phyloP scores from a whole-genome alignment of 1,140 invertebrate species.

The Myzus persicae region DNA sequence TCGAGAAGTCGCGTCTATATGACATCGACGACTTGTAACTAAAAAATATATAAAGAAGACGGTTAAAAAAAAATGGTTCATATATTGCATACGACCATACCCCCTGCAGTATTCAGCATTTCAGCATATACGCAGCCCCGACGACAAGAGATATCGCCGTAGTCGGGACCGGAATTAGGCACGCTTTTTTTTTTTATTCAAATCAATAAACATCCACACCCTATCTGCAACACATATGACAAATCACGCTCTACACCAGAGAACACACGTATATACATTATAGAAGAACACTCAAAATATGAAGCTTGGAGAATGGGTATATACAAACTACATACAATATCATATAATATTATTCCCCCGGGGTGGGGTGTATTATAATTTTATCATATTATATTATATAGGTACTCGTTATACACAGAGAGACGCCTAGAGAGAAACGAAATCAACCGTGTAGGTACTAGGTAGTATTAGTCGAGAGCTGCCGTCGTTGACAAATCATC shows the following conservation, averaged over 20 bases:
- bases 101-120: background rate
- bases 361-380: too few relatives aligned
- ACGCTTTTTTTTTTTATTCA: background rate
- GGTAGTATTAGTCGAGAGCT: background rate
- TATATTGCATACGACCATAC: background rate
- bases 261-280: background rate
- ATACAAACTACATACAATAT: background rate
- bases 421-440: background rate
- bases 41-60: background rate
- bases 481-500: background rate
- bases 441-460: too few relatives aligned
- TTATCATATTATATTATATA: too few relatives aligned
- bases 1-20: background rate
- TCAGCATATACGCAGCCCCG: background rate
- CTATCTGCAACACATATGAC: background rate
- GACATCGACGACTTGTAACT: background rate
- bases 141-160: background rate
- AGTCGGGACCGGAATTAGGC: background rate
- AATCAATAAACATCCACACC: slow-evolving; percentile 4
- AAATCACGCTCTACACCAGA: background rate
- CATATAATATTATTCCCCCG: background rate
- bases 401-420: background rate
- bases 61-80: background rate
- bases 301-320: background rate
- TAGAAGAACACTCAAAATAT: background rate